Conservation (phyloP, 2,797 vertebrate species). For the Muscicapa comitata region DNA sequence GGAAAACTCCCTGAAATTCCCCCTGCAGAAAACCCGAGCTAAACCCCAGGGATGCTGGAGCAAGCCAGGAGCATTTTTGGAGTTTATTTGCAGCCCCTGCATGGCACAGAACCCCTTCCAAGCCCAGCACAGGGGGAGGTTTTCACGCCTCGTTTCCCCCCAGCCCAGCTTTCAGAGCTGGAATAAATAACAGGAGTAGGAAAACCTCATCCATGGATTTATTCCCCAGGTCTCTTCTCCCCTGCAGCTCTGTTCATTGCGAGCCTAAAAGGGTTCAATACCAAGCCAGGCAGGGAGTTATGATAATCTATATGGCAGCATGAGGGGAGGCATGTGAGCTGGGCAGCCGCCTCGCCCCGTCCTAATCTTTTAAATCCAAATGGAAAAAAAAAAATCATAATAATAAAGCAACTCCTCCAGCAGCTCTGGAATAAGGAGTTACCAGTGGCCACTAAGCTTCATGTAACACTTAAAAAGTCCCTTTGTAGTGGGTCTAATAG, state of each 20-base stretch:
- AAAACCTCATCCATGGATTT: neutral
- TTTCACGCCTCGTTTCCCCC: neutral
- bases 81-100: neutral
- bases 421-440: conserved; percentile 4
- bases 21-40: neutral
- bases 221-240: neutral
- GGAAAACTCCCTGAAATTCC: neutral
- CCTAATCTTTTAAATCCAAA: conserved; percentile 61
- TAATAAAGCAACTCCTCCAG: conserved; percentile 34
- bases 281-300: neutral
- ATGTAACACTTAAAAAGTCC: conserved; percentile 30
- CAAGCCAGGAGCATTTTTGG: neutral
- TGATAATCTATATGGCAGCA: conserved; percentile 54
- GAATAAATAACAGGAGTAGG: neutral
- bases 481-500: conserved; percentile 43
- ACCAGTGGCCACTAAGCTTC: conserved; percentile 23
- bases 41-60: neutral
- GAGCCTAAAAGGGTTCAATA: neutral
- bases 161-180: neutral
- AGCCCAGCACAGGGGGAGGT: accelerated
- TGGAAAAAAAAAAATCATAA: neutral
- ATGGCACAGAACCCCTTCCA: accelerated
- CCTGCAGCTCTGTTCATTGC: conserved; percentile 30
- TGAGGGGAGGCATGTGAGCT: conserved; percentile 45
- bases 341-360: neutral